A percentile compares a stretch with the other conserved stretches of the same genome.
phyloP scores from a whole-genome alignment of 2,888 invertebrate species.

The Drosophila falleni region DNA sequence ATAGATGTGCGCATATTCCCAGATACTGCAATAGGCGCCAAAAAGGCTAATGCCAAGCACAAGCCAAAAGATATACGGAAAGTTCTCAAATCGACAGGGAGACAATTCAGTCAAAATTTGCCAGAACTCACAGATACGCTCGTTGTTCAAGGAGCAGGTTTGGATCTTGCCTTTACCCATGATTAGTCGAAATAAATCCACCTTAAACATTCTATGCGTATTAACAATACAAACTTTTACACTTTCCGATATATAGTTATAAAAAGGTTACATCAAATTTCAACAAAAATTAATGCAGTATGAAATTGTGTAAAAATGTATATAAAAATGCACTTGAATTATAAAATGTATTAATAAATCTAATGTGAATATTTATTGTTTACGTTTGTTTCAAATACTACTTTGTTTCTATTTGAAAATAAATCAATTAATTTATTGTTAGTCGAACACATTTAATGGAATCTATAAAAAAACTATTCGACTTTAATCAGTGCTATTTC shows the following conservation, averaged over 20 bases:
- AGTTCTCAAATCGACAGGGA: conserved; percentile 25
- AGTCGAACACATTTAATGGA: no score
- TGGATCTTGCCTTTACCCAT: neutral
- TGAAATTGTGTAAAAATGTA: conserved; percentile 1
- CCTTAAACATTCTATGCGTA: conserved; percentile 21
- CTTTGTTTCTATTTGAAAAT: neutral
- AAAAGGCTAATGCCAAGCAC: conserved; percentile 22
- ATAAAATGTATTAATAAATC: neutral
- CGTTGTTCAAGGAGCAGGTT: conserved; percentile 6
- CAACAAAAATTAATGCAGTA: neutral
- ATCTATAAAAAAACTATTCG: no score
- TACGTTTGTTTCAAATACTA: neutral
- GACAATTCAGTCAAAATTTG: neutral
- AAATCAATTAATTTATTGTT: neutral
- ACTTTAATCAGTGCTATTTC: no score
- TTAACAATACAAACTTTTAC: neutral
- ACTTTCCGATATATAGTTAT: neutral
- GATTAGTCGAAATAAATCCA: neutral
- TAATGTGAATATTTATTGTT: neutral
- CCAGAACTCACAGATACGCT: neutral
- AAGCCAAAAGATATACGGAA: conserved; percentile 44
- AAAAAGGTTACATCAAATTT: neutral
- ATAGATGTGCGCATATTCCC: conserved; percentile 21
- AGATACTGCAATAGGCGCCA: conserved; percentile 25
- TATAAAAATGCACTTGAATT: neutral